Evolutionary conservation across 2,113 vertebrate genomes (phyloP), one percentile per base, ranked within the genome.

Genomic region (Mystacornis crossleyi): DNA sequence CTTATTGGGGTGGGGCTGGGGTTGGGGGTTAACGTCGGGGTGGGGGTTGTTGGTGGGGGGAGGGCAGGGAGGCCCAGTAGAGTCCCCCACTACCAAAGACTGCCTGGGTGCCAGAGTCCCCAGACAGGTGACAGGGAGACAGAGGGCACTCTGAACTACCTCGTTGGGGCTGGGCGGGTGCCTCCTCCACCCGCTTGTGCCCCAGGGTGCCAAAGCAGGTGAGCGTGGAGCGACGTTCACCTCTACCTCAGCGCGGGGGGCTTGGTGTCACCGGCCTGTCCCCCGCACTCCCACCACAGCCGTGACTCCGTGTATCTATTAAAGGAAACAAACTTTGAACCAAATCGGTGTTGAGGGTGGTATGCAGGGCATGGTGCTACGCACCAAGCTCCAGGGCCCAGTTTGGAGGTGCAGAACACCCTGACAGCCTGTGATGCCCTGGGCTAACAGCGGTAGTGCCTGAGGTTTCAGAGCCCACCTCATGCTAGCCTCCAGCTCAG

Each of bases 221-320:
- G 95, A 98, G 97, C 89, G 79, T 97, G 90, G 70, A 54, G 65
- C 20, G 2, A 40, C 20, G 87, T 86, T 97, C 95, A 97, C 97
- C 98, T 98, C 99, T 99, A 99, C 99, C 99, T 99, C 99, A 98
- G 98, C 88, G 2, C 1, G 8, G 54, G 71, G 33, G 48, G 28
- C 40, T 92, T 0, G 1, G 73, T n/a, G 1, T 36, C 0, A 0
- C 78, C 0, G 1, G 70, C 48, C 2, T 51, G 19, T 26, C 60
- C 25, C 40, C 10, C 0, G 54, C 65, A 33, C 42, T 93, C 87
- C 77, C 81, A n/a, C 65, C 0, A 0, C 18, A 4, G 65, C 90
- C 0, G 1, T 0, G 2, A 62, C 70, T 79, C 74, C 19, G 7
- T 91, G 65, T 93, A 17, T 91, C 89, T 78, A 95, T 97, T 97